Evolutionary conservation across 2,888 invertebrate species (phyloP).

Genomic region (Linnaemya tessellans): DNA sequence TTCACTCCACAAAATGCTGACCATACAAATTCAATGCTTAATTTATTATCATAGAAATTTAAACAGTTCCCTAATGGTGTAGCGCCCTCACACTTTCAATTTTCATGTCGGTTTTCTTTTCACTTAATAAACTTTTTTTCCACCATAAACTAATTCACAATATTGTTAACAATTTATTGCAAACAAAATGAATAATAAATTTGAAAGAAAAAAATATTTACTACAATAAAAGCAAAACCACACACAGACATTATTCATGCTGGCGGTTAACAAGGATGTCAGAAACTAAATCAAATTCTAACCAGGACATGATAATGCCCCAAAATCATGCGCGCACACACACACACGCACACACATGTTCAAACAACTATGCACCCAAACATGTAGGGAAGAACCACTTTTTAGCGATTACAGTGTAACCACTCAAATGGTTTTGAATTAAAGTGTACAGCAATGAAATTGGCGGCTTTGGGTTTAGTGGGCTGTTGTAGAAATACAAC

Average conservation of each 20-base stretch:
- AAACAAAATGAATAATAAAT: slow-evolving; percentile 34
- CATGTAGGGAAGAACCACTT: slow-evolving; percentile 20
- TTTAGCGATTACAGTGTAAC: slow-evolving; percentile 51
- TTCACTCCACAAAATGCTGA: no score
- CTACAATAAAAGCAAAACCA: slow-evolving; percentile 43
- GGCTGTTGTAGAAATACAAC: neutral
- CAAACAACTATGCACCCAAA: neutral
- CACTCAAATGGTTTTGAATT: slow-evolving; percentile 43
- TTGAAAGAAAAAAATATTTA: neutral
- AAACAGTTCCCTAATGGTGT: neutral
- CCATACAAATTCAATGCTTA: no score
- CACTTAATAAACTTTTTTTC: slow-evolving; percentile 8
- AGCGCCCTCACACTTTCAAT: neutral
- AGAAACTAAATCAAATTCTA: slow-evolving; percentile 63
- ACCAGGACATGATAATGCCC: slow-evolving; percentile 59
- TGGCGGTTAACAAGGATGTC: slow-evolving; percentile 57
- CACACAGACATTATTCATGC: slow-evolving; percentile 55
- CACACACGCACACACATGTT: neutral
- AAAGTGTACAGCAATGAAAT: slow-evolving; percentile 21
- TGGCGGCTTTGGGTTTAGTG: slow-evolving; percentile 17
- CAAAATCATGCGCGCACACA: neutral
- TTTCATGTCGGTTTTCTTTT: neutral
- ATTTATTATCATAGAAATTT: no score
- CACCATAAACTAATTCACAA: slow-evolving; percentile 50
- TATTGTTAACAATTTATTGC: slow-evolving; percentile 40